Conservation (phyloP, 2,888 invertebrate species). For the Caenorhabditis doughertyi region DNA sequence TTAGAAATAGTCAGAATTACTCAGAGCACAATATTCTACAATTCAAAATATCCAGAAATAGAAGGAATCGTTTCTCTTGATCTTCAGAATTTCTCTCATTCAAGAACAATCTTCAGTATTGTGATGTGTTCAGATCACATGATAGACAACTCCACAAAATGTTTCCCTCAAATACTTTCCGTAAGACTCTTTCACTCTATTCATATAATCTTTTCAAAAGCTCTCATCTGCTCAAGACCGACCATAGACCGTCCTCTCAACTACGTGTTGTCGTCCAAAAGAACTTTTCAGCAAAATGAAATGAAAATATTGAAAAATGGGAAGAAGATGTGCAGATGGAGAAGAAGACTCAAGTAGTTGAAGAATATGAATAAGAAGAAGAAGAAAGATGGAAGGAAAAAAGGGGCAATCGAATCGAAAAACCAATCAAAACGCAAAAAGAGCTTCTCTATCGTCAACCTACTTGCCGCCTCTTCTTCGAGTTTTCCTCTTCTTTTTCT, state of each 20-base stretch:
- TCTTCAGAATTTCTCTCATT: not conserved
- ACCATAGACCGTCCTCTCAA: constrained; percentile 37
- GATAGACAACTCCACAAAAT: constrained; percentile 20
- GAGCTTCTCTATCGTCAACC: constrained; percentile 19
- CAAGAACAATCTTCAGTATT: not conserved
- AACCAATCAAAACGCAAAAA: constrained; percentile 58
- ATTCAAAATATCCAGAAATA: too few relatives aligned
- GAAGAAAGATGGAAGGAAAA: not conserved
- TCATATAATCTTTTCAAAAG: constrained; percentile 54
- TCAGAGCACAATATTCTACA: too few relatives aligned
- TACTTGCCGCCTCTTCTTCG: constrained; percentile 30
- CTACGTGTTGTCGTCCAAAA: constrained; percentile 20
- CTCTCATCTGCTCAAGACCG: constrained; percentile 38
- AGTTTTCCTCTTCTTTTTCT: constrained; percentile 13
- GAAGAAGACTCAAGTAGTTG: constrained; percentile 28
- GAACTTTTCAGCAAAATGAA: constrained; percentile 38
- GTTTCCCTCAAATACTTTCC: not conserved
- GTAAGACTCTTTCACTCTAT: constrained; percentile 26
- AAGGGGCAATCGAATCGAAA: constrained; percentile 59
- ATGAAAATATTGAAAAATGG: constrained; percentile 37
- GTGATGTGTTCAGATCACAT: constrained; percentile 32
- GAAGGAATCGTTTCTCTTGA: constrained; percentile 1
- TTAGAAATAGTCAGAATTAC: not conserved
- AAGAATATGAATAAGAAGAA: constrained; percentile 12
- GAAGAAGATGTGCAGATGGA: constrained; percentile 36